These are phyloP conservation scores for Chiloscyllium plagiosum DNA, from an alignment of 2,113 vertebrate genomes.

Conservation along the genomic window DNA sequence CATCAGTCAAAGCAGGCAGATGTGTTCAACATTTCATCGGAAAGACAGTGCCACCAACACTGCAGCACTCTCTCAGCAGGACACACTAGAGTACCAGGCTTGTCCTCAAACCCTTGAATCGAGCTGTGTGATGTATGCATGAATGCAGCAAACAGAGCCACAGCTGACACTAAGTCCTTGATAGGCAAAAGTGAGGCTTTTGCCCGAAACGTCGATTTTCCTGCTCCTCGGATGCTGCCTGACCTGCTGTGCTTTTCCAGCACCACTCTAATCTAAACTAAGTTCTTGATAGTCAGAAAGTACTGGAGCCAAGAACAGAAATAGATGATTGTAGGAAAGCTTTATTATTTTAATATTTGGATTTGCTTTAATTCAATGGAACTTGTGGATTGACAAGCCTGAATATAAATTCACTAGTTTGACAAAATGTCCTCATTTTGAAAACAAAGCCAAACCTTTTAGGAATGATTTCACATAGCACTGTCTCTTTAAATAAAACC, in stretches of 20 bases:
- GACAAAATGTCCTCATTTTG: neutral
- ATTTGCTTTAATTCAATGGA: neutral
- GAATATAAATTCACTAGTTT: neutral
- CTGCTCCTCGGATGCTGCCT: too few relatives aligned
- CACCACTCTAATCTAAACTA: too few relatives aligned
- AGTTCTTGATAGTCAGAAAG: too few relatives aligned
- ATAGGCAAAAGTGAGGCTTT: too few relatives aligned
- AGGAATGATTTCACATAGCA: neutral
- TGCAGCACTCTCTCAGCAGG: neutral
- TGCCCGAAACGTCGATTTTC: too few relatives aligned
- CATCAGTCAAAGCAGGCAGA: neutral
- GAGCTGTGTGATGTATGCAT: neutral
- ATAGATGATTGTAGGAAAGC: neutral
- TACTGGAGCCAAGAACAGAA: neutral
- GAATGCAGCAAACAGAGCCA: neutral
- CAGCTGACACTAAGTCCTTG: neutral
- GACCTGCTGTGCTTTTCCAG: too few relatives aligned
- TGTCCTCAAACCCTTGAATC: neutral
- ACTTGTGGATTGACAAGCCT: neutral
- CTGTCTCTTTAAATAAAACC: slow-evolving; percentile 19
- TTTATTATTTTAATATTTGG: neutral
- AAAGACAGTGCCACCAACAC: neutral
- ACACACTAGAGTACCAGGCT: neutral
- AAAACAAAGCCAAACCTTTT: neutral
- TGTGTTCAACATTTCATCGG: neutral